Conservation (phyloP, 2,113 vertebrate species). For the Mustela nigripes region DNA sequence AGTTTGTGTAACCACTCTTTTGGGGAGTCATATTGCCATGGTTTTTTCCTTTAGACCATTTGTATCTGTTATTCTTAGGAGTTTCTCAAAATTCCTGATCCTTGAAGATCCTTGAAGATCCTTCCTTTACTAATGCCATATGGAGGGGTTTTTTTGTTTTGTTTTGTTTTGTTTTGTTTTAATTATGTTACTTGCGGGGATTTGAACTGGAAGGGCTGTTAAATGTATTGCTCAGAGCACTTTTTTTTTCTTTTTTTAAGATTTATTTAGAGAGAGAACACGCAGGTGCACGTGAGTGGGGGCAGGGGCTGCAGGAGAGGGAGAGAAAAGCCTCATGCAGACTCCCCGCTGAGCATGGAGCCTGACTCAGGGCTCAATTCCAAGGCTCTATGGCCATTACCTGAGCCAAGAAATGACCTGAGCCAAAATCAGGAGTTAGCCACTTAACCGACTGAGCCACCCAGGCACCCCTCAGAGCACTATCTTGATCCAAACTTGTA, state of each 20-base stretch:
- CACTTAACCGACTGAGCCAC: neutral
- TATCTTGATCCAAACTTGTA: neutral
- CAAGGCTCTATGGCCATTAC: neutral
- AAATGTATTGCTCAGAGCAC: neutral
- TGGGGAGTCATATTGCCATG: neutral
- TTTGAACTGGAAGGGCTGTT: neutral
- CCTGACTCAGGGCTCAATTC: neutral
- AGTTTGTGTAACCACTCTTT: neutral
- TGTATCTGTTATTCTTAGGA: neutral
- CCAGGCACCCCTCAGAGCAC: neutral
- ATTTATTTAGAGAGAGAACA: neutral
- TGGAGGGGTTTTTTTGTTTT: neutral
- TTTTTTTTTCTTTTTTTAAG: neutral
- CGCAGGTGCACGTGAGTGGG: too few relatives aligned
- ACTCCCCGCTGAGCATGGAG: neutral
- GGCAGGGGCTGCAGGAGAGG: neutral
- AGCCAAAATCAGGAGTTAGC: neutral
- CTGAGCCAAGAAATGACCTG: neutral
- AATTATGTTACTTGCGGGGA: neutral
- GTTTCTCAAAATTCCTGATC: neutral
- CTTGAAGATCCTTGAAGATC: neutral
- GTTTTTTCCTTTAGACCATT: neutral
- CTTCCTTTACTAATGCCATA: neutral
- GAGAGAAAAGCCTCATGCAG: neutral
- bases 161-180: neutral